Evolutionary conservation across 2,888 invertebrate genomes (phyloP).

Genomic region (Amphipoea lucens): DNA sequence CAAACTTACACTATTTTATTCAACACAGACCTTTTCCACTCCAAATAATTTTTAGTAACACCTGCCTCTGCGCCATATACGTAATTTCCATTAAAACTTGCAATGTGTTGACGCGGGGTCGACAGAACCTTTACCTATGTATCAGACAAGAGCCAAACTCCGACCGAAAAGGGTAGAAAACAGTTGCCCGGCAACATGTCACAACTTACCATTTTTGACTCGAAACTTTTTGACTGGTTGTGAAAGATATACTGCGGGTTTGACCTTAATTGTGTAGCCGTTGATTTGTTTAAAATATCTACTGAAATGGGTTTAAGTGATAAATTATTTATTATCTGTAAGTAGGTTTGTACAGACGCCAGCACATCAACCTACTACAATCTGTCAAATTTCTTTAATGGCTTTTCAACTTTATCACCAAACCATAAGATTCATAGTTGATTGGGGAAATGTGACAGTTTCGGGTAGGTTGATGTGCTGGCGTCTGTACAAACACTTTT

Average conservation of each 20-base stretch:
- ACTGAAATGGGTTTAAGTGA: not conserved
- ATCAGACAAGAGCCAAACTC: constrained; percentile 24
- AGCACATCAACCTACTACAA: no score
- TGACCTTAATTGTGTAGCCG: not conserved
- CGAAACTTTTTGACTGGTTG: constrained; percentile 24
- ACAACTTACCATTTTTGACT: constrained; percentile 33
- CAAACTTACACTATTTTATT: constrained; percentile 16
- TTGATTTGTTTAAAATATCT: not conserved
- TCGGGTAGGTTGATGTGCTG: no score
- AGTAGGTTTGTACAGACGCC: no score
- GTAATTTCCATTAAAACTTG: constrained; percentile 53
- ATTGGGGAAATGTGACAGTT: no score
- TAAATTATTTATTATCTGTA: no score
- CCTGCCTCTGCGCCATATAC: constrained; percentile 12
- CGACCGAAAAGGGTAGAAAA: constrained; percentile 36
- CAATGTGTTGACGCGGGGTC: constrained; percentile 30
- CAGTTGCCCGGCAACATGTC: constrained; percentile 23
- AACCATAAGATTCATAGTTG: no score
- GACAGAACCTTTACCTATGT: constrained; percentile 32
- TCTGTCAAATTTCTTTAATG: no score
- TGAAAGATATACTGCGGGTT: constrained; percentile 5
- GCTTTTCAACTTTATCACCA: no score
- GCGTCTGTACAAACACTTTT: no score
- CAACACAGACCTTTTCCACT: constrained; percentile 41
- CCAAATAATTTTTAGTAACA: constrained; percentile 35